Evolutionary conservation across 2,888 invertebrate genomes (phyloP), one percentile per base, ranked within the genome.

Genomic region (Brachyptera risi): DNA sequence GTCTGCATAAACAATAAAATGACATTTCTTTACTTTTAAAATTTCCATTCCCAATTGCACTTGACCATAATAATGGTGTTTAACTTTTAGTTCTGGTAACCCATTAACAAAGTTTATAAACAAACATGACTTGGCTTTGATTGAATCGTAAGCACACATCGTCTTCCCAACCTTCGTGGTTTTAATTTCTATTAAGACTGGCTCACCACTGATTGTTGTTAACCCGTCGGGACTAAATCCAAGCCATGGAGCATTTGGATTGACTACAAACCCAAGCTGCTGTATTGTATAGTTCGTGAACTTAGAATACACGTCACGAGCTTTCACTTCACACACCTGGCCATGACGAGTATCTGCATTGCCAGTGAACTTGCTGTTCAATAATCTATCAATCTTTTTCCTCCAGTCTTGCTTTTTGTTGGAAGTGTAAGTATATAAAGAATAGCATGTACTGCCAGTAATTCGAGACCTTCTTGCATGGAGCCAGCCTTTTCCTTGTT

Each of bases 221-320:
- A 56, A 35, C 7, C 56, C 56, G 15, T 56, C 56, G 2, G 40
- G 37, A 35, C 56, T 56, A 5, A 38, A 21, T 4, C 56, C 56
- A 11, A 56, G 37, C 56, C 56, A 56, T 9, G 56, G 37, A 19
- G 40, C n/a, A 37, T 56, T 38, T 5, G 56, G 56, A 35, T 56
- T 35, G 1, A 56, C 17, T 4, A 56, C 19, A 37, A 56, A 38
- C 35, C 56, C 56, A 21, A 38, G 37, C 24, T 35, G 21, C 19
- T 35, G 11, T 3, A 51, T n/a, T 21, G 23, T 24, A 2, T 11
- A 3, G 2, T 15, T 26, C 15, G 50, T 11, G 2, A 19, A 19
- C 7, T 7, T 24, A 26, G 26, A 3, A 26, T 56, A 40, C 17
- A n/a, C 13, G 5, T 4, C 4, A 15, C 40, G 40, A n/a, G 40